phyloP scores from a whole-genome alignment of 2,888 invertebrate species.

The Drosophila nigricruria region DNA sequence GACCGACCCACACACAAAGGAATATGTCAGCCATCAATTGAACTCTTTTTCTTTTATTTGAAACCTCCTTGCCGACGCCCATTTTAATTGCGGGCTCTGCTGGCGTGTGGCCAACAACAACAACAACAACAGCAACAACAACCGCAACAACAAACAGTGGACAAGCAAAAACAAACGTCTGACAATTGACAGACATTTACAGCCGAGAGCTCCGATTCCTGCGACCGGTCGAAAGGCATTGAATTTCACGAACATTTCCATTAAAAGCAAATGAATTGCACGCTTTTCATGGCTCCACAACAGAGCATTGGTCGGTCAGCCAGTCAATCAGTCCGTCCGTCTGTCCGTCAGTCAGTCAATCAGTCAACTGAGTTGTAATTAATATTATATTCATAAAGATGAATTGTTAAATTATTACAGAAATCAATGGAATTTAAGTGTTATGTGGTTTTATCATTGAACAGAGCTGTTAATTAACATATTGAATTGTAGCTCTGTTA shows the following conservation, averaged over 20 bases:
- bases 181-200: constrained; percentile 66
- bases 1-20: constrained; percentile 65
- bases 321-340: constrained; percentile 25
- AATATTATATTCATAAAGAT: constrained; percentile 65
- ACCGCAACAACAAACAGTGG: constrained; percentile 53
- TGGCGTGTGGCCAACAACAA: constrained; percentile 69
- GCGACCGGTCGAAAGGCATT: constrained; percentile 47
- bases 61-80: constrained; percentile 50
- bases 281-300: constrained; percentile 39
- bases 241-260: constrained; percentile 58
- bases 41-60: constrained; percentile 74
- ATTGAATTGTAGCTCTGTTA: not conserved
- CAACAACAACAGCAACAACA: constrained; percentile 45
- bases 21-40: constrained; percentile 79
- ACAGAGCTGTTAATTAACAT: not conserved
- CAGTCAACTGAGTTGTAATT: constrained; percentile 57
- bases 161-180: constrained; percentile 49
- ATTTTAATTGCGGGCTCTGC: constrained; percentile 78
- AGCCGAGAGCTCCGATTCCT: constrained; percentile 26
- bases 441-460: not conserved
- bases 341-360: constrained; percentile 31
- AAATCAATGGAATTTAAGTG: not conserved
- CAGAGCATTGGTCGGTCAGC: constrained; percentile 29
- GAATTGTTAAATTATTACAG: constrained; percentile 16
- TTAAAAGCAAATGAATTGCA: constrained; percentile 59